Evolutionary conservation across 2,113 vertebrate species (phyloP).

Genomic region (Pelecanus crispus): DNA sequence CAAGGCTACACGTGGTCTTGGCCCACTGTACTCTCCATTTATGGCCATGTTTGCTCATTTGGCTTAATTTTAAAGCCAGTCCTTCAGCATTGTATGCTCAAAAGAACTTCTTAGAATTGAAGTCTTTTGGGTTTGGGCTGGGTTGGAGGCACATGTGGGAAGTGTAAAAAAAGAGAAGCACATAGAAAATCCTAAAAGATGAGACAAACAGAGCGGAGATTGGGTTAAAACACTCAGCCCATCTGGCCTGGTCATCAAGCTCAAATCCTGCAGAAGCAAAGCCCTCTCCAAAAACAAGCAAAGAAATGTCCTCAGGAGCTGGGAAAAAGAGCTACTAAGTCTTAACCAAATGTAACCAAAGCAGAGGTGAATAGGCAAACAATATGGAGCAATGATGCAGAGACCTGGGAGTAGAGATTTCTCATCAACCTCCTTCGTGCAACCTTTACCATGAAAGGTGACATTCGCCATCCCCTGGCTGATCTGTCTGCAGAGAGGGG

Average conservation of each 20-base stretch:
- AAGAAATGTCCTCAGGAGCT: neutral
- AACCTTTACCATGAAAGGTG: neutral
- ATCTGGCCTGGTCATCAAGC: neutral
- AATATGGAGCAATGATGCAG: neutral
- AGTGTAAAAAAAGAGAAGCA: neutral
- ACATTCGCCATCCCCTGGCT: neutral
- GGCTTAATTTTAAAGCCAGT: neutral
- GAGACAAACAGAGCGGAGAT: neutral
- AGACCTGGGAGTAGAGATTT: neutral
- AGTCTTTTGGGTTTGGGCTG: neutral
- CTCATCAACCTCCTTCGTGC: neutral
- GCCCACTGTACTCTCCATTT: neutral
- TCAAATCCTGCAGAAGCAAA: neutral
- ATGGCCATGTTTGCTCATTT: conserved; percentile 16
- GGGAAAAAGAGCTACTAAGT: neutral
- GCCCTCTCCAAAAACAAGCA: neutral
- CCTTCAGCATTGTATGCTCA: neutral
- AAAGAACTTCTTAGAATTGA: conserved; percentile 5
- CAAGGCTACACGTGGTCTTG: neutral
- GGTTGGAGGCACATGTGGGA: neutral
- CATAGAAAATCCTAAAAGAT: neutral
- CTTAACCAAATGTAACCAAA: neutral
- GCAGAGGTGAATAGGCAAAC: neutral
- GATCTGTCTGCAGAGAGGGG: neutral
- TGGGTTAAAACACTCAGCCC: neutral